Evolutionary conservation across 2,797 vertebrate species (phyloP), one percentile per base, ranked within the genome.

Genomic region (Cirrhinus mrigala): DNA sequence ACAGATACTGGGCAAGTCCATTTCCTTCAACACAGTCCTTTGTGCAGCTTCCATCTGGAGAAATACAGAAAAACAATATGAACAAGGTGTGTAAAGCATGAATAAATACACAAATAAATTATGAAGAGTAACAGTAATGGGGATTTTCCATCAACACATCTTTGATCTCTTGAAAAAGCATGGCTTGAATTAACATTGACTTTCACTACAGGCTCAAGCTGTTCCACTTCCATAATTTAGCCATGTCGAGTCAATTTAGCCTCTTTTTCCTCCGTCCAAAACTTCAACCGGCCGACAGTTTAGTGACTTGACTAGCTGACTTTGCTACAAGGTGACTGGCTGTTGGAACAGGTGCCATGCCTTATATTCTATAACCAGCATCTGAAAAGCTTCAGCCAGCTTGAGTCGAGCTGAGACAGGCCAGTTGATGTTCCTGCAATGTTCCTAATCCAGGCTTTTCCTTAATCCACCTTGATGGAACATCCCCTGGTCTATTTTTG

Each of bases 41-140:
- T 15, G 71, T 52, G 71, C 46, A 74, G 71, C 71, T 52, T 74
- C 24, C 71, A 74, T 74, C 71, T 74, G 15, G 71, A 15, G 24
- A 74, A 52, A 74, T 29, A 50, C 24, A 52, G 16, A 68, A 20
- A 68, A 64, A 64, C 24, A 64, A 6, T 6, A 73, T 27, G 7
- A 50, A 16, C 7, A 50, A 50, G 70, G 46, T 73, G n/a, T 73
- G 70, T 18, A 73, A 73, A 50, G 44, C 70, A 73, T 73, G 6
- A 27, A 48, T 73, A 50, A 73, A 73, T 48, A 73, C 44, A 73
- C 44, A 73, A 73, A 69, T 44, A 44, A 69, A 48, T 48, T 24
- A 50, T 73, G n/a, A 50, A 48, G 70, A 73, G 15, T 18, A 73
- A 73, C 46, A 50, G 24, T 74, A 18, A 74, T 14, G 40, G 20